Base-by-base conservation (phyloP, 2,888 invertebrate genomes). In the Fragum sueziense region DNA sequence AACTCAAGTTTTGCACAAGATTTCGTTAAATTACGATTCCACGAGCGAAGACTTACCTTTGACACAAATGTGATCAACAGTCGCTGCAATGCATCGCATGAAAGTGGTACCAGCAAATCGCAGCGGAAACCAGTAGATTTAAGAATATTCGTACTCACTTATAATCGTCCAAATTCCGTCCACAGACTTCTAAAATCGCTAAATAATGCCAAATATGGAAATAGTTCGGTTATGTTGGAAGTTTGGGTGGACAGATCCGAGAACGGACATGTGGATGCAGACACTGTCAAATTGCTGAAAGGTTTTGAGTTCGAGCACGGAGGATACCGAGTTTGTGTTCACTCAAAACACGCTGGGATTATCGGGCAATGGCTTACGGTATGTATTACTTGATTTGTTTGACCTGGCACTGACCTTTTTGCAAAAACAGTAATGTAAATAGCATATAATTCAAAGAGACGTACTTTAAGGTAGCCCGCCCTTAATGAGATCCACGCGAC, bases 281-380 rank as follows among this genome's bases (percentile, higher is more conserved):
- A 51, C 22, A 68, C 68, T 0, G 14, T 51, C 20, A 22, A 25
- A 17, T 47, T 51, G 68, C 22, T 51, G 25, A 47, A 51, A 20
- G 25, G 27, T 20, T 68, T 68, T 51, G 22, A 31, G 33, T 61
- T 61, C n/a, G n/a, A 61, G 14, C 33, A 33, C 31, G 61, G 61
- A 11, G 61, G 33, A 20, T 61, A 61, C n/a, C 14, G 33, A n/a
- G 61, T 61, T 3, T 61, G 61, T 20, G 61, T 61, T 1, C 68
- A 68, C 3, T 1, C 51, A 20, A 51, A 27, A 25, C 68, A 68
- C 22, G 68, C 31, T 51, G 68, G 68, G n/a, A 31, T 68, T 3
- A 17, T 31, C 22, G 68, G 68, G 11, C 68, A 68, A 51, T 68
- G 68, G 68, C 51, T 68, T 11, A 51, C 68, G 11, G 51, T 61